Evolutionary conservation across 2,888 invertebrate species (phyloP), one percentile per base, ranked within the genome.

Genomic region (Lapara coniferarum): DNA sequence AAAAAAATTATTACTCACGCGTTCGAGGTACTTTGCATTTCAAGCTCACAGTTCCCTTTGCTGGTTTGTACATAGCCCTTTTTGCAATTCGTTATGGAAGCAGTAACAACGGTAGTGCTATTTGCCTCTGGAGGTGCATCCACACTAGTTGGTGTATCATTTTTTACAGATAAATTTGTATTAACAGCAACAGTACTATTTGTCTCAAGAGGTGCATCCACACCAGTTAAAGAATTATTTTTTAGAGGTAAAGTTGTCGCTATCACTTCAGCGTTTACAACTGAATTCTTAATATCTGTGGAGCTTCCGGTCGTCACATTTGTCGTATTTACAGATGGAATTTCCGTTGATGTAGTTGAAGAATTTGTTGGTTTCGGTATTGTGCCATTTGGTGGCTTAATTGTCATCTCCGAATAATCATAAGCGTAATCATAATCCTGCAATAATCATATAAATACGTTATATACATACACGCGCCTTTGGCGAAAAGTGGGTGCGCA

Each of bases 361-460:
- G 74, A 76, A 73, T 88, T 90, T 81, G 86, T 81, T 78, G 93
- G 93, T 84, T 89, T 92, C 58, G 85, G 81, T 71, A 92, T 91
- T 58, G 90, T 90, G 73, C 90, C 89, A 79, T 88, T 89, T 74
- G 86, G 87, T 44, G 96, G 96, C 88, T 96, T 96, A 80, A 96
- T 91, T 25, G 96, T 96, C 86, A 96, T 95, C 80, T 96, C 96
- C 6, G 95, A 93, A 79, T 96, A 96, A 84, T 96, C 96, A 83
- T 96, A 96, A 67, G 95, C 95, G 81, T 96, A 96, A 87, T 96
- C 96, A 76, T 96, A 96, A 82, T 96, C 96, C 96, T 96, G 90
- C 49, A 94, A 95, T 57, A n/a, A 67, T 37, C 37, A 37, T 37
- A 69, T 71, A 68, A 49, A 30, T 51, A 49, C 6, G 6, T 53